These are phyloP conservation scores for Microlaimidae sp. DNA, from an alignment of 2,888 invertebrate genomes.

Conservation along the genomic window DNA sequence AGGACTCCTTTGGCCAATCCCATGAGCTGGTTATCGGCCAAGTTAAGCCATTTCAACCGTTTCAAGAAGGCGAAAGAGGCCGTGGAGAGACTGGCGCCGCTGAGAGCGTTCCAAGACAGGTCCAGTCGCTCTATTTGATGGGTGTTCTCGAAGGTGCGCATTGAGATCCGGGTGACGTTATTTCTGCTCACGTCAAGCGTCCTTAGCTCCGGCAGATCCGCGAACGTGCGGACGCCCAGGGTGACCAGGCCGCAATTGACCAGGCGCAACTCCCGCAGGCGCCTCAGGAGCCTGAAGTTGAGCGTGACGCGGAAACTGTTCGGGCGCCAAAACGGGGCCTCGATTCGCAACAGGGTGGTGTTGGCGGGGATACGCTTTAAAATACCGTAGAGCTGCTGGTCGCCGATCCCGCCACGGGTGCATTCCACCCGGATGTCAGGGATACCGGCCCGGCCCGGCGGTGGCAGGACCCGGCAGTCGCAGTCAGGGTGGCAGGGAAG, in stretches of 20 bases:
- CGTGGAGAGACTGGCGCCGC: slow-evolving; percentile 21
- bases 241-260: slow-evolving; percentile 26
- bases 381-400: slow-evolving; percentile 23
- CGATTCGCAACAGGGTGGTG: slow-evolving; percentile 30
- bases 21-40: slow-evolving; percentile 50
- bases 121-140: slow-evolving; percentile 25
- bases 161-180: slow-evolving; percentile 18
- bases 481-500: no score
- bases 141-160: slow-evolving; percentile 19
- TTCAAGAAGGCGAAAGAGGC: slow-evolving; percentile 27
- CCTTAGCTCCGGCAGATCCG: slow-evolving; percentile 45
- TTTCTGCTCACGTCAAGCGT: slow-evolving; percentile 43
- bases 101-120: slow-evolving; percentile 22
- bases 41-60: slow-evolving; percentile 23
- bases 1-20: slow-evolving; percentile 49
- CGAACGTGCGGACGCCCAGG: slow-evolving; percentile 23
- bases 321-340: slow-evolving; percentile 22
- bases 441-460: no score
- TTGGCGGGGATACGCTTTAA: slow-evolving; percentile 22
- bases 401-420: slow-evolving; percentile 24
- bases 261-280: slow-evolving; percentile 25
- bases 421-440: slow-evolving; percentile 21
- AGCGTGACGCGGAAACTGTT: slow-evolving; percentile 31
- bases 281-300: slow-evolving; percentile 28
- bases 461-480: no score